Evolutionary conservation across 1,140 invertebrate genomes (phyloP).

Genomic region (Aphelenchoides avenae): DNA sequence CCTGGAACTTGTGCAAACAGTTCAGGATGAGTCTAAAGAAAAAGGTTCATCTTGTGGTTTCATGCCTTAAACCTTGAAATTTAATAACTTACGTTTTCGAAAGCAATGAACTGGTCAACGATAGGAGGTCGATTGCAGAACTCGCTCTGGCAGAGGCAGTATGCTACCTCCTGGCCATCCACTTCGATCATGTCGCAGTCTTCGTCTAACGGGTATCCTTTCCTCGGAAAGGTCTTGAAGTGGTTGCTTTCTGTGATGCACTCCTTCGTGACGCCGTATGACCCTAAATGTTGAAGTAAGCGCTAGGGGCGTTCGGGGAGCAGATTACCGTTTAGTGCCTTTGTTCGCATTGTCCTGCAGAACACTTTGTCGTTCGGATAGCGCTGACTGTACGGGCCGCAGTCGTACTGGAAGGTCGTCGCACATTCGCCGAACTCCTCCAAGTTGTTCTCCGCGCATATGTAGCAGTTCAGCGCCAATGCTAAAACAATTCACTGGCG

Average conservation of each 20-base stretch:
- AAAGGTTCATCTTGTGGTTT: no score
- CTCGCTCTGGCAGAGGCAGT: conserved; percentile 40
- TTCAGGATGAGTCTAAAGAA: no score
- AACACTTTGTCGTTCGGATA: conserved; percentile 33
- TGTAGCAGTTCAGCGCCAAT: conserved; percentile 40
- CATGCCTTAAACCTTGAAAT: conserved; percentile 14
- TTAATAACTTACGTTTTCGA: conserved; percentile 40
- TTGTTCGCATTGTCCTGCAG: conserved; percentile 41
- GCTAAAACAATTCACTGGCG: no score
- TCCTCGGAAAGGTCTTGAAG: conserved; percentile 49
- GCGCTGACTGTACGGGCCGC: conserved; percentile 34
- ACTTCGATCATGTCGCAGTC: conserved; percentile 49
- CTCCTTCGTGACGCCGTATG: conserved; percentile 52
- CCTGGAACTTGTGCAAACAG: no score
- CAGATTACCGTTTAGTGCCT: conserved; percentile 21
- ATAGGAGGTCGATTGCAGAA: conserved; percentile 41
- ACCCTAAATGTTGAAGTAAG: conserved; percentile 29
- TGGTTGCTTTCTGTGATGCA: conserved; percentile 50
- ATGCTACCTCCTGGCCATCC: conserved; percentile 46
- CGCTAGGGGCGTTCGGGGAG: neutral
- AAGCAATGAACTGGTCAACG: conserved; percentile 47
- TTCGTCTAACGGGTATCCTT: conserved; percentile 39
- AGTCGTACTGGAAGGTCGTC: conserved; percentile 45
- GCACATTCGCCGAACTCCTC: conserved; percentile 46
- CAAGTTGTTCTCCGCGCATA: conserved; percentile 39